Percentiles rank a stretch among this genome's conserved stretches.
Evolutionary conservation across 2,888 invertebrate genomes (phyloP).

Genomic region (Eutolmus rufibarbis): DNA sequence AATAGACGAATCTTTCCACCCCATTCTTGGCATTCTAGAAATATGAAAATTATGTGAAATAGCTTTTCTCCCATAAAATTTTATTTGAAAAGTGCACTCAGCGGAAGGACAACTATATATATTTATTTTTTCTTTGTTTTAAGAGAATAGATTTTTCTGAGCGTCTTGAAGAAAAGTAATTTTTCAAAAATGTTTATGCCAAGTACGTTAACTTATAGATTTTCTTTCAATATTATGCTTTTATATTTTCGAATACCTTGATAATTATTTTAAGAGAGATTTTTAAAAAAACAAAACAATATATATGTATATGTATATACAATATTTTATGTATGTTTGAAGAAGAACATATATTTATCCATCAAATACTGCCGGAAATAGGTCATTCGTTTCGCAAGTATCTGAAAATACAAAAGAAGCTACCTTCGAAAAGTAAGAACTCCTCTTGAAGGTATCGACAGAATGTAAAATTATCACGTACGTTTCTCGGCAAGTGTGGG

Average conservation of each 20-base stretch:
- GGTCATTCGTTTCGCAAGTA: not conserved
- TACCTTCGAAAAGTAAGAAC: not conserved
- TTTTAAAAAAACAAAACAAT: not conserved
- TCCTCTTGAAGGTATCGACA: not conserved
- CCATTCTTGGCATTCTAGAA: not conserved
- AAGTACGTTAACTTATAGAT: not conserved
- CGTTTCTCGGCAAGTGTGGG: not conserved
- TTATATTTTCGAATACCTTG: too few relatives aligned
- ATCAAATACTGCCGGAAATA: not conserved
- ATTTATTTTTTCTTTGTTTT: not conserved
- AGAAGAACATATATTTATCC: not conserved
- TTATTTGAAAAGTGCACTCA: slow-evolving; percentile 8
- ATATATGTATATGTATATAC: too few relatives aligned
- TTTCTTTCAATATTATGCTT: too few relatives aligned
- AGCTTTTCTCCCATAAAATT: slow-evolving; percentile 2
- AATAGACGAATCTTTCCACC: not conserved
- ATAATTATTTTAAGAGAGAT: not conserved
- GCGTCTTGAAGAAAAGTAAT: not conserved
- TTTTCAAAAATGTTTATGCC: not conserved
- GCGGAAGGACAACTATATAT: not conserved
- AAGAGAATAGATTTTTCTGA: not conserved
- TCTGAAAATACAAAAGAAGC: not conserved
- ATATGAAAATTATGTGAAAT: slow-evolving; percentile 24
- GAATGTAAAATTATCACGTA: not conserved
- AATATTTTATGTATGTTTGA: not conserved